These are phyloP conservation scores for Beroe ovata DNA, from an alignment of 37 sponge, comb jelly and placozoan genomes.

Conservation along the genomic window DNA sequence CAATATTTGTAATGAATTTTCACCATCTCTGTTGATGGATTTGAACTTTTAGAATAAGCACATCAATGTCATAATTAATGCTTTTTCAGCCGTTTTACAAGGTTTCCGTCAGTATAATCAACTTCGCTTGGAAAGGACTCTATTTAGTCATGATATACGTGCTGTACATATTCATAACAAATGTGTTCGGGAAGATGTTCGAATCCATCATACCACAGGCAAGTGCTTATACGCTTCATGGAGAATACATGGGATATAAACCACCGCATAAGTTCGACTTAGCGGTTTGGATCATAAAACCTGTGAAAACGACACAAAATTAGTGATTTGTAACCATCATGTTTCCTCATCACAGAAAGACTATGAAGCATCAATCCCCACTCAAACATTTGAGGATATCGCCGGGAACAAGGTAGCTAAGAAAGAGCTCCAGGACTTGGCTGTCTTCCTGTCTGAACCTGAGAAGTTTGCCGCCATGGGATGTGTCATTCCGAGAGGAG, in stretches of 20 bases:
- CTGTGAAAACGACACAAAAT: no score
- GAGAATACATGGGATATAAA: no score
- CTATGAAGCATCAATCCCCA: constrained; percentile 10
- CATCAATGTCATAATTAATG: neutral
- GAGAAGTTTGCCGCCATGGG: constrained; percentile 35
- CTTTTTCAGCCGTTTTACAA: neutral
- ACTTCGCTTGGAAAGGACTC: neutral
- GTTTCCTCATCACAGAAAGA: neutral
- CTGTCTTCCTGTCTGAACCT: constrained; percentile 4
- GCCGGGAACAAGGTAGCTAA: constrained; percentile 62
- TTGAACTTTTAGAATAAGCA: no score
- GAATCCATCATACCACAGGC: neutral
- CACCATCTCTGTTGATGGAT: no score
- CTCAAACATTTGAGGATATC: constrained; percentile 36
- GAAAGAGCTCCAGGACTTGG: constrained; percentile 23
- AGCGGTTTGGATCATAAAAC: no score
- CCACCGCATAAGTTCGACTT: no score
- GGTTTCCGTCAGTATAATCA: neutral
- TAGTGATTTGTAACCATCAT: no score
- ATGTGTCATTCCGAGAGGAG: constrained; percentile 18
- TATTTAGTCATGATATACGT: neutral
- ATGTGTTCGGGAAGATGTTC: neutral
- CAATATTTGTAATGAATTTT: no score
- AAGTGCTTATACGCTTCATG: no score
- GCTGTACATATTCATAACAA: neutral